These are phyloP conservation scores for Potorous gilbertii DNA, from an alignment of 2,797 vertebrate species.

Conservation along the genomic window DNA sequence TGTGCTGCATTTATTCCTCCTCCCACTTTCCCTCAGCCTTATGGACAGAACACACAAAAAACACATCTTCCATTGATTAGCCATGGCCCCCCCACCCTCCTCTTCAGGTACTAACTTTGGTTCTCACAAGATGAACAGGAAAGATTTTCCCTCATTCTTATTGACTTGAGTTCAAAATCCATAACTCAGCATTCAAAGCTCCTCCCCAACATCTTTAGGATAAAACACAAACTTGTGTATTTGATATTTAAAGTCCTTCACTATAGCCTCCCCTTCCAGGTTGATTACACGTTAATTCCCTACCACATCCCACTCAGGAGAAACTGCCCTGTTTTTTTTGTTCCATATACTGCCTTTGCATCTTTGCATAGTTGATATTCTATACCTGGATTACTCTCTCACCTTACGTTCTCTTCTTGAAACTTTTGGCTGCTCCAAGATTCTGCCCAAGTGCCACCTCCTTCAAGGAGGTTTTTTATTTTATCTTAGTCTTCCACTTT, in stretches of 20 bases:
- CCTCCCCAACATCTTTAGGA: background rate
- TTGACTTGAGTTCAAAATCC: background rate
- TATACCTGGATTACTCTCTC: background rate
- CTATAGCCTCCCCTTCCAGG: background rate
- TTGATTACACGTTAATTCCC: background rate
- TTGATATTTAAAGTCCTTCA: background rate
- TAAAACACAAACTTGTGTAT: background rate
- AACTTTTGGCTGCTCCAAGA: background rate
- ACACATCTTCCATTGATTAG: background rate
- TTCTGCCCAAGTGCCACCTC: background rate
- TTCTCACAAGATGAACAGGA: background rate
- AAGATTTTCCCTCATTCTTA: background rate
- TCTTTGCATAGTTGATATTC: background rate
- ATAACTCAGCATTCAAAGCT: background rate
- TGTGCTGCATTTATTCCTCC: background rate
- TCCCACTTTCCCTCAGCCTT: background rate
- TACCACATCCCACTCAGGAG: background rate
- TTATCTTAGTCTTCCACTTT: background rate
- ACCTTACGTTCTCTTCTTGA: background rate
- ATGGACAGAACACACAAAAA: background rate
- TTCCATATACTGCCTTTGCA: background rate
- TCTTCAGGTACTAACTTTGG: background rate
- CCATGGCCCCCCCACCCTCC: background rate
- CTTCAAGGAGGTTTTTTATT: background rate
- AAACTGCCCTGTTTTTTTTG: background rate